Percentiles rank a stretch among this genome's conserved stretches.
Conservation (phyloP, 1,140 invertebrate genomes). For the Lordiphosa mommai region DNA sequence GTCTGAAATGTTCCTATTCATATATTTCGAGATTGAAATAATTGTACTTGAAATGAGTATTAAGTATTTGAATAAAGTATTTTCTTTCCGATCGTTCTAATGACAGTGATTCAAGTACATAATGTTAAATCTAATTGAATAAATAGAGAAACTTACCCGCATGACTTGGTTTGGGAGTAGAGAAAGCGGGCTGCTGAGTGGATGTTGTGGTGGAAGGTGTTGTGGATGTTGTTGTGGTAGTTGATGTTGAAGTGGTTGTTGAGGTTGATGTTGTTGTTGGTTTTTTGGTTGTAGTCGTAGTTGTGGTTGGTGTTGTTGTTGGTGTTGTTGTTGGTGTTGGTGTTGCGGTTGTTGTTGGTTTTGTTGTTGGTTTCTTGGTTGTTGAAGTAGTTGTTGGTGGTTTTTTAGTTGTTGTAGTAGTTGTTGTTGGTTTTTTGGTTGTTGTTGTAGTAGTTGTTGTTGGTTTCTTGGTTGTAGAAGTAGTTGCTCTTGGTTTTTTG, state of each 20-base stretch:
- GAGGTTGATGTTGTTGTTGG: neutral
- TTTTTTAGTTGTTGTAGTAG: neutral
- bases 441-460: neutral
- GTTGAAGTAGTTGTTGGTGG: neutral
- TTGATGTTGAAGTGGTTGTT: slow-evolving; percentile 2
- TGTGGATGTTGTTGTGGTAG: too few species aligned
- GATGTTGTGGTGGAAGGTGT: too few species aligned
- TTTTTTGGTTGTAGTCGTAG: neutral
- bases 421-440: neutral
- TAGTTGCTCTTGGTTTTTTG: too few species aligned
- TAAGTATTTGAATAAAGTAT: too few species aligned
- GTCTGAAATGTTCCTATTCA: too few species aligned
- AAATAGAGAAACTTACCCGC: slow-evolving; percentile 1
- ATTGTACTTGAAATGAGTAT: too few species aligned
- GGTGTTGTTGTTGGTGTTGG: neutral
- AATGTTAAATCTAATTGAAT: too few species aligned
- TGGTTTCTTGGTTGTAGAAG: neutral
- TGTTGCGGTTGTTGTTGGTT: neutral
- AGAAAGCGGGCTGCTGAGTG: too few species aligned
- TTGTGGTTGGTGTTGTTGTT: neutral
- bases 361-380: neutral
- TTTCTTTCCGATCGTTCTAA: too few species aligned
- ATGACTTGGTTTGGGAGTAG: too few species aligned
- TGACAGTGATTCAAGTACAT: too few species aligned
- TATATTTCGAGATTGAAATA: too few species aligned